Evolutionary conservation across 2,113 vertebrate species (phyloP).

Genomic region (Riparia riparia): DNA sequence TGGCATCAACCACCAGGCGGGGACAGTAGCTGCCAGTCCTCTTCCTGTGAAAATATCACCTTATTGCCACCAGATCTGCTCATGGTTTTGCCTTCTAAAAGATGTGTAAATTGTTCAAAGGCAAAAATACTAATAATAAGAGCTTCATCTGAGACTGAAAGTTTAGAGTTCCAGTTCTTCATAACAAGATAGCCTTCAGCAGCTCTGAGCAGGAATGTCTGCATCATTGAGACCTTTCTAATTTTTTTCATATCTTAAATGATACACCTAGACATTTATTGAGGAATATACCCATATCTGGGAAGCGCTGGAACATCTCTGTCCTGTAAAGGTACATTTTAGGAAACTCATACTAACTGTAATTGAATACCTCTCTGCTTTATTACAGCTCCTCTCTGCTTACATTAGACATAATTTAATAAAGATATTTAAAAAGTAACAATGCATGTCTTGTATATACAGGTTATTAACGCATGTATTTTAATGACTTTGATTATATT

Average conservation of each 20-base stretch:
- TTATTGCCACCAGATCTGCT: not conserved
- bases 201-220: not conserved
- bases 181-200: not conserved
- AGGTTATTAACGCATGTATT: not conserved
- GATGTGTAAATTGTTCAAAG: not conserved
- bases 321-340: not conserved
- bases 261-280: not conserved
- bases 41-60: not conserved
- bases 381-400: not conserved
- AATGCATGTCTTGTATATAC: not conserved
- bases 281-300: not conserved
- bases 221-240: not conserved
- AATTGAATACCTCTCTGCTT: not conserved
- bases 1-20: not conserved
- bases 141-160: not conserved
- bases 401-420: not conserved
- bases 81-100: not conserved
- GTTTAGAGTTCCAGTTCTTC: not conserved
- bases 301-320: not conserved
- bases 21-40: not conserved
- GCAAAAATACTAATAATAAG: not conserved
- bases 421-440: not conserved
- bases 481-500: not conserved
- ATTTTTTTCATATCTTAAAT: not conserved
- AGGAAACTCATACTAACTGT: accelerated